Percentiles rank a stretch among this genome's conserved stretches.
Evolutionary conservation across 2,888 invertebrate genomes (phyloP).

Genomic region (Pyralis farinalis): DNA sequence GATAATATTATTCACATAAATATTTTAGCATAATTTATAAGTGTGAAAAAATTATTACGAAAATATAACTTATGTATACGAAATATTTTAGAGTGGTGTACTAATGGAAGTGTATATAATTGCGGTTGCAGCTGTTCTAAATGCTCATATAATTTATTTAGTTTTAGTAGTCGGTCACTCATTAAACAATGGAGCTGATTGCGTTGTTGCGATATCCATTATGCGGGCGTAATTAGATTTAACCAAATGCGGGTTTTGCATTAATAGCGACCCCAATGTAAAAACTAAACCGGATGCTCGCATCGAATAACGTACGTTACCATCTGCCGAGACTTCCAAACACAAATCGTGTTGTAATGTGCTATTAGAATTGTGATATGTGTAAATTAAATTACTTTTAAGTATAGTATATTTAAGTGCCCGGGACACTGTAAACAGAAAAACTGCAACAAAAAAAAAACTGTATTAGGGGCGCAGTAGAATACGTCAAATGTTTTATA

Average conservation of each 20-base stretch:
- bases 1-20: background rate
- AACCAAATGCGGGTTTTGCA: conserved; percentile 73
- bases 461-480: too few relatives aligned
- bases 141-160: conserved; percentile 59
- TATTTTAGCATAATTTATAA: conserved; percentile 7
- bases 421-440: too few relatives aligned
- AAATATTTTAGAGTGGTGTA: conserved; percentile 6
- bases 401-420: too few relatives aligned
- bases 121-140: conserved; percentile 58
- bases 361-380: too few relatives aligned
- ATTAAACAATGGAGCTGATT: conserved; percentile 75
- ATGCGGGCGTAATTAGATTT: conserved; percentile 77
- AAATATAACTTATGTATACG: conserved; percentile 11
- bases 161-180: conserved; percentile 66
- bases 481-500: too few relatives aligned
- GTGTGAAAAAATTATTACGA: conserved; percentile 13
- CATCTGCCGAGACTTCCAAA: too few relatives aligned
- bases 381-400: too few relatives aligned
- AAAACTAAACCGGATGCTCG: conserved; percentile 48
- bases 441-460: too few relatives aligned
- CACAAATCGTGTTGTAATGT: too few relatives aligned
- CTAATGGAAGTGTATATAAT: conserved; percentile 51
- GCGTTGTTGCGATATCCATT: conserved; percentile 68
- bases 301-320: conserved; percentile 29
- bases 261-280: conserved; percentile 51